Conservation (phyloP, 1,140 invertebrate genomes). For the Anoplolepis gracilipes region DNA sequence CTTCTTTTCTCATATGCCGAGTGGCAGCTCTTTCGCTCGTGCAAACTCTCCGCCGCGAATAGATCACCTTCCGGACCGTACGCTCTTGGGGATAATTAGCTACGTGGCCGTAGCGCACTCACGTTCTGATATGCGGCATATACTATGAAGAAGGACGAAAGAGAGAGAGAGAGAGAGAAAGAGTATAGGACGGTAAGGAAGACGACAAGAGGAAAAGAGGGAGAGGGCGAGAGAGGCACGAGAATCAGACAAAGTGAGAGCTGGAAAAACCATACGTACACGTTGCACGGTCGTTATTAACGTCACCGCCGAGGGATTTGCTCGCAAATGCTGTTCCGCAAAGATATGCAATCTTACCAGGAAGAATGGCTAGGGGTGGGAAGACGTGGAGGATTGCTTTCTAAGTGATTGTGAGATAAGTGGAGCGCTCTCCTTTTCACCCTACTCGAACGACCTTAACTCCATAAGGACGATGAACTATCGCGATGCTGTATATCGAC, state of each 20-base stretch:
- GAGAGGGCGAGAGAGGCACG: neutral
- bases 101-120: slow-evolving; percentile 78
- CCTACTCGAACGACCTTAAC: slow-evolving; percentile 52
- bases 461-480: slow-evolving; percentile 60
- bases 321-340: slow-evolving; percentile 67
- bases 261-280: slow-evolving; percentile 69
- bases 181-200: slow-evolving; percentile 6
- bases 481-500: slow-evolving; percentile 45
- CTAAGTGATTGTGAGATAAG: slow-evolving; percentile 77
- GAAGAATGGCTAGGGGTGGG: slow-evolving; percentile 30
- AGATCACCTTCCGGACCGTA: slow-evolving; percentile 82
- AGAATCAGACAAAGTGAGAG: slow-evolving; percentile 20
- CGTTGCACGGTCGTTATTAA: slow-evolving; percentile 77
- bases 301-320: slow-evolving; percentile 69
- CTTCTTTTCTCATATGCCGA: slow-evolving; percentile 49
- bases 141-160: slow-evolving; percentile 69
- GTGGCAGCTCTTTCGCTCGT: slow-evolving; percentile 61
- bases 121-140: slow-evolving; percentile 75
- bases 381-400: slow-evolving; percentile 69
- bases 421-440: slow-evolving; percentile 69
- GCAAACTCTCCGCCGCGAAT: slow-evolving; percentile 80
- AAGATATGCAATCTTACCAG: slow-evolving; percentile 79
- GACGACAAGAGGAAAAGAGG: neutral
- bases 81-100: slow-evolving; percentile 84
- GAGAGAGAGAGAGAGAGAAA: too few relatives aligned